Conservation (phyloP, 2,888 invertebrate genomes). For the Drosophila borborema region DNA sequence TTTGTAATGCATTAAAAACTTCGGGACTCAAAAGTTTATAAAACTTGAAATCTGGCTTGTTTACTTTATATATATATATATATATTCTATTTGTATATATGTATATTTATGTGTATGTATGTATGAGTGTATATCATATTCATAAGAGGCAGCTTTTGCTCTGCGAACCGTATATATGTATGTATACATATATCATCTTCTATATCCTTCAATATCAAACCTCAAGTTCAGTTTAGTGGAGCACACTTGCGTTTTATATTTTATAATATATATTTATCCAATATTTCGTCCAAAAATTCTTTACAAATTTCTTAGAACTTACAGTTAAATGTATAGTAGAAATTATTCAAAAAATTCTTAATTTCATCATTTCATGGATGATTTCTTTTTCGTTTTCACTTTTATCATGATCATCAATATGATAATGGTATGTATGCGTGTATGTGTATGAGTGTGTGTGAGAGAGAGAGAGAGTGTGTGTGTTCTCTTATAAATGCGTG, state of each 20-base stretch:
- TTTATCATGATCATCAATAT: conserved; percentile 79
- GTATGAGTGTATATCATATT: not conserved
- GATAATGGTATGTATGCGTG: conserved; percentile 78
- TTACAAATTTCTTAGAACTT: conserved; percentile 81
- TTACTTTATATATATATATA: conserved; percentile 10
- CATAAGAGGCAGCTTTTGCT: conserved; percentile 23
- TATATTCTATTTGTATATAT: not conserved
- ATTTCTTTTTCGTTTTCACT: conserved; percentile 34
- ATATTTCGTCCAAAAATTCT: conserved; percentile 82
- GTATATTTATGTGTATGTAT: not conserved
- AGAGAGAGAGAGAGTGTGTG: conserved; percentile 4
- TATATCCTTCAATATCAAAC: conserved; percentile 41
- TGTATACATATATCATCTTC: not conserved
- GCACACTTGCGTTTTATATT: conserved; percentile 68
- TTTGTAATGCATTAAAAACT: conserved; percentile 61
- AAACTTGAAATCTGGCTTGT: conserved; percentile 51
- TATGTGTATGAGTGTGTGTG: conserved; percentile 27
- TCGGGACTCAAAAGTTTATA: conserved; percentile 65
- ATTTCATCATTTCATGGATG: conserved; percentile 65
- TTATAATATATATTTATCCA: conserved; percentile 81
- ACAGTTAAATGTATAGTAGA: conserved; percentile 81
- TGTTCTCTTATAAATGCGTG: conserved; percentile 52
- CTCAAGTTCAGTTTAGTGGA: conserved; percentile 67
- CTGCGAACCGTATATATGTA: conserved; percentile 16
- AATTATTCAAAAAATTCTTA: conserved; percentile 79